Evolutionary conservation across 2,113 vertebrate genomes (phyloP).

Genomic region (Antechinus flavipes): DNA sequence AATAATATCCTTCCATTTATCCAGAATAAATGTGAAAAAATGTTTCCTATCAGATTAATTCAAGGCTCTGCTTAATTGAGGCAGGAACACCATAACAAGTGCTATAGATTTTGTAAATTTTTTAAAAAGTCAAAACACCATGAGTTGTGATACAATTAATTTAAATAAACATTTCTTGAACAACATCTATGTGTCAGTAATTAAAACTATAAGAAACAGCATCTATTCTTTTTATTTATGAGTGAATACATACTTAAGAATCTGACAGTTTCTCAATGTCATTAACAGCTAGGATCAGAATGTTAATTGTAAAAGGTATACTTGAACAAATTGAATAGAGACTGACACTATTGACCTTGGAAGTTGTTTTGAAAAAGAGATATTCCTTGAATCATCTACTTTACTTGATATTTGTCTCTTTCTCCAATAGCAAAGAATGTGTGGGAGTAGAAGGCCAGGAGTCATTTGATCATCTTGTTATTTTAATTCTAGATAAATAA

Average conservation of each 20-base stretch:
- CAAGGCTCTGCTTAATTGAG: constrained; percentile 72
- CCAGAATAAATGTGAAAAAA: constrained; percentile 71
- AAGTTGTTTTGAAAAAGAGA: neutral
- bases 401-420: neutral
- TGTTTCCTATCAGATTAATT: constrained; percentile 67
- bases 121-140: neutral
- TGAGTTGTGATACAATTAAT: neutral
- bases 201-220: neutral
- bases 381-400: neutral
- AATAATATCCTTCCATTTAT: constrained; percentile 42
- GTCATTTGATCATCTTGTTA: neutral
- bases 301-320: neutral
- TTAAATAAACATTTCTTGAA: neutral
- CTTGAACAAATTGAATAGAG: neutral
- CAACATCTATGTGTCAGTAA: neutral
- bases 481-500: neutral
- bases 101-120: neutral
- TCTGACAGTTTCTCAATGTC: neutral
- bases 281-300: neutral
- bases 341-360: neutral
- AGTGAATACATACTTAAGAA: neutral
- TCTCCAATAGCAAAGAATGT: neutral
- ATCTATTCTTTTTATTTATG: neutral
- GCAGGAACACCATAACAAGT: neutral
- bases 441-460: neutral